phyloP scores from a whole-genome alignment of 2,888 invertebrate genomes.

The Leucoma salicis region DNA sequence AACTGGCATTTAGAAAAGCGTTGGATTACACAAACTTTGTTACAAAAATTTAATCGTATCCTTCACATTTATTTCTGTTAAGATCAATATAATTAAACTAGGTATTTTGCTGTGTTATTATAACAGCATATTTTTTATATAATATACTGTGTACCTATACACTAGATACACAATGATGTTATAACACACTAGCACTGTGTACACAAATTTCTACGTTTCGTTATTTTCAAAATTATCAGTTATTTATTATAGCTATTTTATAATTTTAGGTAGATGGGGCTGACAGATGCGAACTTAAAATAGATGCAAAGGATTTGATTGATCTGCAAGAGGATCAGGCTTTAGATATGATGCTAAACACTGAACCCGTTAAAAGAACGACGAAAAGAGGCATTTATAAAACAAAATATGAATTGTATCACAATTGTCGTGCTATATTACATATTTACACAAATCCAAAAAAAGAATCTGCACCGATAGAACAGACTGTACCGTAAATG shows the following conservation, averaged over 20 bases:
- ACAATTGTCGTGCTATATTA: constrained; percentile 68
- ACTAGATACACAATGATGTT: too few species aligned
- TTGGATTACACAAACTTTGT: too few species aligned
- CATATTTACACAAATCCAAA: constrained; percentile 59
- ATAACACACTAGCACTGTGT: too few species aligned
- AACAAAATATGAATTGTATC: constrained; percentile 65
- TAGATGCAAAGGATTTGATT: constrained; percentile 56
- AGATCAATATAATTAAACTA: too few species aligned
- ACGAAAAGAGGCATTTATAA: constrained; percentile 52
- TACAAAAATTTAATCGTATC: too few species aligned
- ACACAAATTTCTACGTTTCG: too few species aligned
- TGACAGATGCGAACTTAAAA: constrained; percentile 65
- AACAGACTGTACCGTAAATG: constrained; percentile 11
- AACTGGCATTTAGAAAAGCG: too few species aligned
- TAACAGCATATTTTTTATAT: too few species aligned
- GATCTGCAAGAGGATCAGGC: constrained; percentile 56
- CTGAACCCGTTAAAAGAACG: constrained; percentile 54
- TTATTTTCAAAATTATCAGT: too few species aligned
- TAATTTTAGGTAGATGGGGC: constrained; percentile 68
- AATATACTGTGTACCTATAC: too few species aligned
- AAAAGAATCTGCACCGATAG: constrained; percentile 24
- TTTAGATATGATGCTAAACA: constrained; percentile 57
- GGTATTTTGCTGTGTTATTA: too few species aligned
- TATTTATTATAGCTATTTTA: too few species aligned
- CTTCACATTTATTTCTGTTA: neutral